Evolutionary conservation across 2,113 vertebrate species (phyloP), one percentile per base, ranked within the genome.

Genomic region (Sinocyclocheilus grahami): DNA sequence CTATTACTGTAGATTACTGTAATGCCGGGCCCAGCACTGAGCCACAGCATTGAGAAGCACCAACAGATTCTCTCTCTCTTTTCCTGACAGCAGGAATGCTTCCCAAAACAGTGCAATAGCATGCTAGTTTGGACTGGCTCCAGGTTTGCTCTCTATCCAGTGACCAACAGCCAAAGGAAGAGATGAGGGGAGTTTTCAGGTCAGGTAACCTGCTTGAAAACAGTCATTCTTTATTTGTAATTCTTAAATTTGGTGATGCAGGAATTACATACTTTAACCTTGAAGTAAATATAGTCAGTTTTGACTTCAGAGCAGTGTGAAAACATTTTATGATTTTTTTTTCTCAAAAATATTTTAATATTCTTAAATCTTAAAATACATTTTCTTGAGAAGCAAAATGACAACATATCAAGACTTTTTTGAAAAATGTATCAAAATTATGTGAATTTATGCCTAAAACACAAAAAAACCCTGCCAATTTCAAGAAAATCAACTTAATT

Each of bases 31-130:
- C 55, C 37, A 76, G 46, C 24, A 55, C 46, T 51, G 30, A 62
- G 30, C 27, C 27, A 1, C 30, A 6, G 72, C 22, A 37, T 16
- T 27, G 62, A 77, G 27, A 82, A 87, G 80, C 39, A 69, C 42
- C 78, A 83, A 67, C 86, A 87, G 69, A 39, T n/a, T n/a, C n/a
- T n/a, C 79, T 87, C 58, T 87, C 58, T 81, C 46, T 78, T 72
- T 46, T n/a, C 81, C 53, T 78, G 46, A 63, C 58, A 83, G 84
- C 74, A 67, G 80, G 86, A 87, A 87, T 83, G 80, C 72, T 87
- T 83, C 60, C 37, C 39, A 65, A 82, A 82, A 53, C 55, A 20
- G 6, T 60, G 55, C 55, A 60, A 9, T 18, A 60, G n/a, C n/a
- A n/a, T n/a, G n/a, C 42, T 53, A 69, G 63, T 33, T 42, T 82